Percentiles rank a stretch among this genome's conserved stretches.
Conservation (phyloP, 2,797 vertebrate genomes). For the Pogoniulus pusillus region DNA sequence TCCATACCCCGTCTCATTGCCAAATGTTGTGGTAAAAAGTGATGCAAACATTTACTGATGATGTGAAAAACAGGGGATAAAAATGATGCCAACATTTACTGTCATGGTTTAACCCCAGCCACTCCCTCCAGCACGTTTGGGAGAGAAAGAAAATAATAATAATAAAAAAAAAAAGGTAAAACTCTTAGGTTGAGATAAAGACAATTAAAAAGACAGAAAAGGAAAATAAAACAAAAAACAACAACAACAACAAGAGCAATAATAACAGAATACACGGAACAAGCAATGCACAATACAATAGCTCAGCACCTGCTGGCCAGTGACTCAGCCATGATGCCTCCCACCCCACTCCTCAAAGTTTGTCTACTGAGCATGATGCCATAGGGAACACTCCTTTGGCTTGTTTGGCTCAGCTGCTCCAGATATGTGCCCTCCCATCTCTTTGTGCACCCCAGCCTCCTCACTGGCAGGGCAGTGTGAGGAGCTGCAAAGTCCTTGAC, state of each 20-base stretch:
- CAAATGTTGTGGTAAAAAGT: background rate
- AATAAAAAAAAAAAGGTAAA: too few species aligned
- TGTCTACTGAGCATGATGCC: background rate
- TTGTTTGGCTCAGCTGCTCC: background rate
- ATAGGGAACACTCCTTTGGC: background rate
- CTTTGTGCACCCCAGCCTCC: background rate
- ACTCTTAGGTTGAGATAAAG: background rate
- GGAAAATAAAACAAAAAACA: background rate
- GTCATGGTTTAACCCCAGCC: background rate
- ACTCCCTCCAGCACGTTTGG: background rate
- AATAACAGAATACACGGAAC: background rate
- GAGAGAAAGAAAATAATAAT: background rate
- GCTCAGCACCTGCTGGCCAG: background rate
- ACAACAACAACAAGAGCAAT: background rate
- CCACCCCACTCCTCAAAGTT: background rate
- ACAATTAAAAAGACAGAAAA: background rate
- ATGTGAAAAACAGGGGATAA: background rate
- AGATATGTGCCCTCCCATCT: background rate
- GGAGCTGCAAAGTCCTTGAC: background rate
- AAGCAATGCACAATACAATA: background rate
- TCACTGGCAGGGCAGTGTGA: background rate
- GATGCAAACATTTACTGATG: background rate
- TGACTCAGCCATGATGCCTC: background rate
- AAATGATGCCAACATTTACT: background rate
- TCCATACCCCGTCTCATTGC: background rate